Evolutionary conservation across 2,113 vertebrate species (phyloP), one percentile per base, ranked within the genome.

Genomic region (Columba livia): DNA sequence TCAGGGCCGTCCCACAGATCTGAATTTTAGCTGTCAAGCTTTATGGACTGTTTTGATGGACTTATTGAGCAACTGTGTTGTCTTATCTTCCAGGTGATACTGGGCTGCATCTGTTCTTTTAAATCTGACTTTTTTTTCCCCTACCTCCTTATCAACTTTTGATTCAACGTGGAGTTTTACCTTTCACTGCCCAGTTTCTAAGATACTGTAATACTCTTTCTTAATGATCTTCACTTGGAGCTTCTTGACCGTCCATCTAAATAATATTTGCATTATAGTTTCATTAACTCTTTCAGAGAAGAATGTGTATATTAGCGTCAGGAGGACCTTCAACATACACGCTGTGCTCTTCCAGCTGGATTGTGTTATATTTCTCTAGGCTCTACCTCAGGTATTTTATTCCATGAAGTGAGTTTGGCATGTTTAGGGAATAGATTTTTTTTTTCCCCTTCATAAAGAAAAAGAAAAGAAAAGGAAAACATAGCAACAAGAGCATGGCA

Each of bases 401-500:
- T 81, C 77, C 74, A 28, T 83, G 78, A 89, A 56, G 42, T 66
- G 38, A 92, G 31, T 50, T 56, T 57, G 69, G 79, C 47, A 66
- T 36, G 82, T 94, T 95, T 82, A 75, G 61, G 87, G 91, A 97
- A 79, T 87, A 85, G 72, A 51, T 58, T 58, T 70, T 79, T 7
- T 44, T 70, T 79, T 7, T 44, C 31, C n/a, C 5, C 26, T 38
- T 77, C 73, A 69, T 78, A 90, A 96, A 95, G 93, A 84, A 89
- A 88, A 90, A 90, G 90, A 94, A 94, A 85, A 88, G 34, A 74
- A 94, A 94, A 61, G 69, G 79, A 96, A 95, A 96, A 94, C 96
- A 85, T 95, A 97, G 97, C 97, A 97, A 97, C 93, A 3, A 85
- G 88, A 96, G 92, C 97, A 94, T 97, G 97, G 96, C 95, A 97